Base-by-base conservation (phyloP, 2,113 vertebrate species). In the Martes martes region DNA sequence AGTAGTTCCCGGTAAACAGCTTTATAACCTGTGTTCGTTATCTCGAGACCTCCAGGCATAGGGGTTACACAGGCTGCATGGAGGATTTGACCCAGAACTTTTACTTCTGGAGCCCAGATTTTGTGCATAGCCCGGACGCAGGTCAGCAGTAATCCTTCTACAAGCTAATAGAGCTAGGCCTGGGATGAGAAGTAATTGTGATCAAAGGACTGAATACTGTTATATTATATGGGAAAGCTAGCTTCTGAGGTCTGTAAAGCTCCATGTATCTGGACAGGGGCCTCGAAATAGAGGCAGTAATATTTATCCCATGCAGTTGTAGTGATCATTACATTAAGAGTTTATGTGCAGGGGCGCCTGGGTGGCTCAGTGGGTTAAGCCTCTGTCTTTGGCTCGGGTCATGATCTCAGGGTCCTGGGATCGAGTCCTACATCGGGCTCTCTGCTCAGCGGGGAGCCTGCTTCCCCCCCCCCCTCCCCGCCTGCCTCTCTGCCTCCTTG, bases 81-180 rank as follows among this genome's bases (percentile, higher is more conserved):
- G 76, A 79, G 67, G 26, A 83, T 90, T 81, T 65, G 74, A 28
- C 65, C 78, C 47, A 88, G 69, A 55, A 82, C 63, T 31, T 73
- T 78, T 94, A 42, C 67, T 63, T 87, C 50, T 91, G 74, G 85
- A 42, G 88, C 83, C 47, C 86, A 88, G 85, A n/a, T 50, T 83
- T 90, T 91, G 47, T 93, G 85, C 42, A 28, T 67, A 87, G 55
- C 55, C 21, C 26, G 4, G 67, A 91, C 65, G 93, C 55, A 84
- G 61, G 26, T 91, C 71, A 36, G 52, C 52, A 71, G 52, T 31
- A 55, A 84, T 61, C 84, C 28, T 93, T 91, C 47, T 74, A 52
- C 11, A 28, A 26, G 63, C 52, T 33, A 6, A 23, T 63, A 28
- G 81, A 89, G 52, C 92, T 7, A 85, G 88, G 45, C 63, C 45